Percentiles rank a stretch among this genome's conserved stretches.
phyloP scores from a whole-genome alignment of 1,140 invertebrate genomes.

The Hyles vespertilio region DNA sequence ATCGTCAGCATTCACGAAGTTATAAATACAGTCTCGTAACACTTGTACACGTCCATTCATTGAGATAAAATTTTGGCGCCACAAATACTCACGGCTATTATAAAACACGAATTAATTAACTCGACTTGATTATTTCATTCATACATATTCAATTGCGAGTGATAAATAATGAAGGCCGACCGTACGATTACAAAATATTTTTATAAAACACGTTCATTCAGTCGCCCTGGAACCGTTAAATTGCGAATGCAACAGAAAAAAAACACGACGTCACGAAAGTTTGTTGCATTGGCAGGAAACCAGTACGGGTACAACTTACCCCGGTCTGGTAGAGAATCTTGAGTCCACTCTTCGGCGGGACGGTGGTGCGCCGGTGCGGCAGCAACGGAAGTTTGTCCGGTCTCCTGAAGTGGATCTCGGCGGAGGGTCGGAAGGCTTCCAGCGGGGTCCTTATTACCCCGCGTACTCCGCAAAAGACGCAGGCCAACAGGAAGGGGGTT shows the following conservation, averaged over 20 bases:
- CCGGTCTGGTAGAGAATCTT: conserved; percentile 66
- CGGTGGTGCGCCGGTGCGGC: conserved; percentile 45
- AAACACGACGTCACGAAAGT: conserved; percentile 3
- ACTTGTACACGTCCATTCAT: conserved; percentile 6
- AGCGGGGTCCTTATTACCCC: conserved; percentile 59
- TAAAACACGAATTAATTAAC: conserved; percentile 1
- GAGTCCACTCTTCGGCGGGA: conserved; percentile 52
- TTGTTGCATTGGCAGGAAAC: not conserved
- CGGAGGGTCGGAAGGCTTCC: conserved; percentile 65
- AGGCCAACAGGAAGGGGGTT: conserved; percentile 44
- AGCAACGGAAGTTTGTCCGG: conserved; percentile 61
- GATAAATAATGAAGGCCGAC: conserved; percentile 2
- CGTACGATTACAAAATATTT: conserved; percentile 1
- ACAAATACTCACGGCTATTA: conserved; percentile 4
- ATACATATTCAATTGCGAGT: conserved; percentile 6
- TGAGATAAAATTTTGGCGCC: conserved; percentile 16
- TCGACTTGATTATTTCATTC: conserved; percentile 3
- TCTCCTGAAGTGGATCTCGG: conserved; percentile 53
- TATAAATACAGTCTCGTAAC: not conserved
- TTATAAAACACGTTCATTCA: not conserved
- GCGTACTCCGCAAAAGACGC: conserved; percentile 42
- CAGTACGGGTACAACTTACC: conserved; percentile 42
- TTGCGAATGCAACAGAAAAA: conserved; percentile 2
- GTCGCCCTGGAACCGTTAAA: conserved; percentile 11
- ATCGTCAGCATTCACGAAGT: conserved; percentile 4